phyloP scores from a whole-genome alignment of 2,888 invertebrate genomes.

The Achlya flavicornis region DNA sequence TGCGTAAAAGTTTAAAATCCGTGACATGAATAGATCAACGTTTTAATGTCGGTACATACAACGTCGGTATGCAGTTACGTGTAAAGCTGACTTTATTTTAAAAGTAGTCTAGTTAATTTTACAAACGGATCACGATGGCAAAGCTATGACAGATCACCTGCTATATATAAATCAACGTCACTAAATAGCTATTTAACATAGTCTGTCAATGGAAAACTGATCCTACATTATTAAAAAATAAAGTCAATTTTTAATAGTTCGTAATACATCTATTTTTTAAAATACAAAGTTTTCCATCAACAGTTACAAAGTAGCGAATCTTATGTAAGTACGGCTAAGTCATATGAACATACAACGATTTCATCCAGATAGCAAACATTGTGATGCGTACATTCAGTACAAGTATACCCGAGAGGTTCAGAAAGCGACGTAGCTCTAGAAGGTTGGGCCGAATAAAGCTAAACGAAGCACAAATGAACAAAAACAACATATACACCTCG shows the following conservation, averaged over 20 bases:
- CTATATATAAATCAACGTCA: background rate
- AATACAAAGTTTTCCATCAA: slow-evolving; percentile 9
- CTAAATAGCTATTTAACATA: background rate
- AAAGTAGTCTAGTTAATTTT: slow-evolving; percentile 11
- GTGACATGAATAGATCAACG: too few relatives aligned
- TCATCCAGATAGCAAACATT: background rate
- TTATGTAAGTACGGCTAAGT: slow-evolving; percentile 1
- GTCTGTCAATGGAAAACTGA: slow-evolving; percentile 11
- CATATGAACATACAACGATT: background rate
- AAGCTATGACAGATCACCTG: slow-evolving; percentile 15
- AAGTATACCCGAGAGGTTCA: background rate
- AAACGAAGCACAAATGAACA: background rate
- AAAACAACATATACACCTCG: slow-evolving; percentile 9
- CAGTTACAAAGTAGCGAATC: slow-evolving; percentile 4
- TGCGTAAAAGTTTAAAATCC: background rate
- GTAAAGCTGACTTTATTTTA: background rate
- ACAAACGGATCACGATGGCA: slow-evolving; percentile 19
- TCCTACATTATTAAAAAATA: background rate
- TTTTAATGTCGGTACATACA: background rate
- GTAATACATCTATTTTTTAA: too few relatives aligned
- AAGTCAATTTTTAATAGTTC: background rate
- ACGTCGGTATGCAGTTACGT: background rate
- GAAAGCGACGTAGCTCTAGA: background rate
- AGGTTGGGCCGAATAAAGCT: background rate
- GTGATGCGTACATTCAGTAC: background rate